Conservation (phyloP, 2,888 invertebrate species). For the Dorcus parallelipipedus region DNA sequence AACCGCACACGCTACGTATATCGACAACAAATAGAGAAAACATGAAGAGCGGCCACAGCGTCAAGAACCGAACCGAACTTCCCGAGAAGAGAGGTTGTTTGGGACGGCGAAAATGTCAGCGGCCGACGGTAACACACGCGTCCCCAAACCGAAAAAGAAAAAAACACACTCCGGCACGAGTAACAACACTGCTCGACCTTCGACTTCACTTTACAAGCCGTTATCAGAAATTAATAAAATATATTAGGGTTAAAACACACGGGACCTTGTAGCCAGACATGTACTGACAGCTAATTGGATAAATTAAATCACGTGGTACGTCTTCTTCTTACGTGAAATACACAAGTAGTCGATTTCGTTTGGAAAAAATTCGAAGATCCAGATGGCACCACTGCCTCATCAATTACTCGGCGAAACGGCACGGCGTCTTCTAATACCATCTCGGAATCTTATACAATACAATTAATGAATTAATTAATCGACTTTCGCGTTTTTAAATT, state of each 20-base stretch:
- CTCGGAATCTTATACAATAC: too few species aligned
- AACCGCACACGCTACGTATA: constrained; percentile 21
- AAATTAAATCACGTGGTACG: constrained; percentile 34
- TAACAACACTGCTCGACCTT: neutral
- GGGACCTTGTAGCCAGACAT: constrained; percentile 31
- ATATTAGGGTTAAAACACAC: constrained; percentile 36
- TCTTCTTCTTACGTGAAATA: constrained; percentile 17
- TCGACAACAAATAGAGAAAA: constrained; percentile 40
- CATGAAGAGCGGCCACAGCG: constrained; percentile 45
- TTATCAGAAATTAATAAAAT: neutral
- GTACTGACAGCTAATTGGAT: constrained; percentile 34
- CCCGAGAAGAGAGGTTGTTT: neutral
- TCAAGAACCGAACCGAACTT: constrained; percentile 26
- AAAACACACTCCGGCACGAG: neutral
- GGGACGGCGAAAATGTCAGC: too few species aligned
- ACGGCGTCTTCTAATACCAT: too few species aligned
- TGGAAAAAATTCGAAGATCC: too few species aligned
- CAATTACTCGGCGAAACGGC: too few species aligned
- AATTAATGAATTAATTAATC: too few species aligned
- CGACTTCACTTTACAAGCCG: neutral
- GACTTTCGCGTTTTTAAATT: too few species aligned
- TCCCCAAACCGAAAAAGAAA: too few species aligned
- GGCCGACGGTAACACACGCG: too few species aligned
- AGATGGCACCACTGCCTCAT: too few species aligned
- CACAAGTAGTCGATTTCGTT: constrained; percentile 8